Conservation (phyloP, 2,113 vertebrate species). For the Pelobates fuscus region DNA sequence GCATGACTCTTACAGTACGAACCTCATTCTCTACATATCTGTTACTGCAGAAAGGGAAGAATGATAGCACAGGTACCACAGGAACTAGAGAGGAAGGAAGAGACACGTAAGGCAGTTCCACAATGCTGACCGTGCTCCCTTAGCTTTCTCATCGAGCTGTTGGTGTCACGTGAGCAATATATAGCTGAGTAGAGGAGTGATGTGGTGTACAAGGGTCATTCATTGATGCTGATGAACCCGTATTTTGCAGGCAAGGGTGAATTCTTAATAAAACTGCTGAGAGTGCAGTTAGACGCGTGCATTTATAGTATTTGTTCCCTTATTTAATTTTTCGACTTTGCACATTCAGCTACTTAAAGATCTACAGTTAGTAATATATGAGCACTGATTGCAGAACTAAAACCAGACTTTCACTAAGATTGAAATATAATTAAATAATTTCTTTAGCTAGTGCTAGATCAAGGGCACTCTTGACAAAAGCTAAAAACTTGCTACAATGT, state of each 20-base stretch:
- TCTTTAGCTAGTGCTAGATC: no score
- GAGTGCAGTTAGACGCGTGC: neutral
- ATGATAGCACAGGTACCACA: neutral
- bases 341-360: no score
- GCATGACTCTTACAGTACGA: no score
- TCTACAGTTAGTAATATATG: no score
- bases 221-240: neutral
- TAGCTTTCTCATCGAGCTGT: neutral
- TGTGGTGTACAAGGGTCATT: slow-evolving; percentile 18
- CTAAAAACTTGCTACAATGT: no score
- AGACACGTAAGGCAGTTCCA: neutral
- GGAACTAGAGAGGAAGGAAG: slow-evolving; percentile 25
- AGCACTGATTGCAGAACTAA: no score
- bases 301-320: no score
- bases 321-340: no score
- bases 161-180: neutral
- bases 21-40: no score
- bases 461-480: no score
- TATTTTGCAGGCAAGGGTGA: neutral
- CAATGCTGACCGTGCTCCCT: slow-evolving; percentile 27
- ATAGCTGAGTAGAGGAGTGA: neutral
- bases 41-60: neutral
- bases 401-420: no score
- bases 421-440: no score
- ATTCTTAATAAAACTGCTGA: neutral